A percentile compares a stretch with the other conserved stretches of the same genome.
Conservation (phyloP, 2,888 invertebrate species). For the Coelopa pilipes region DNA sequence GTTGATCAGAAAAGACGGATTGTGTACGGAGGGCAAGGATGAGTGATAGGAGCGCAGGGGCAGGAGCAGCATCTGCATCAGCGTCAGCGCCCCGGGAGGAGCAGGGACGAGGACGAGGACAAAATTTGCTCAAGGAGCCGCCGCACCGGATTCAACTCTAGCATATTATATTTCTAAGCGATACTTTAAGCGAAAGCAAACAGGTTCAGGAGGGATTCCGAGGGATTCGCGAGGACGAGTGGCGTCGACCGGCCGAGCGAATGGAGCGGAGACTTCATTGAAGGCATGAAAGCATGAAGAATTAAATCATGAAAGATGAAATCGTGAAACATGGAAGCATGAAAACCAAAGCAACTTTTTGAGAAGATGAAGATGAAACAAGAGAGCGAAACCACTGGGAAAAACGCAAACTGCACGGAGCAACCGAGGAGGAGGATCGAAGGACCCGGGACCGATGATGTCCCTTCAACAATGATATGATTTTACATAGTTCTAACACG, state of each 20-base stretch:
- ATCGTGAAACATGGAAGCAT: background rate
- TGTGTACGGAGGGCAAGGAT: background rate
- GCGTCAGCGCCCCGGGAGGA: too few relatives aligned
- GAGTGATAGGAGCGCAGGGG: background rate
- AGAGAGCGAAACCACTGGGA: background rate
- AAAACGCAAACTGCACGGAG: background rate
- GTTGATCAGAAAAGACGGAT: background rate
- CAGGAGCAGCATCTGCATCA: too few relatives aligned
- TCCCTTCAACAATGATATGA: too few relatives aligned
- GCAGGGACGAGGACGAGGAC: background rate
- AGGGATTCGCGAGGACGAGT: too few relatives aligned
- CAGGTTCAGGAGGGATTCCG: too few relatives aligned
- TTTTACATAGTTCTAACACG: too few relatives aligned
- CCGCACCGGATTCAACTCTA: background rate
- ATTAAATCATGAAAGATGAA: background rate
- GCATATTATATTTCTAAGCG: too few relatives aligned
- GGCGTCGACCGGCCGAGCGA: too few relatives aligned
- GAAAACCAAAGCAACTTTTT: slow-evolving; percentile 34
- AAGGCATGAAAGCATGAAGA: background rate
- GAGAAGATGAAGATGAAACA: slow-evolving; percentile 3
- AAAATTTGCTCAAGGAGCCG: slow-evolving; percentile 3
- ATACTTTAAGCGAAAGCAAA: too few relatives aligned
- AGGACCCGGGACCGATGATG: too few relatives aligned
- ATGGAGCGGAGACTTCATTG: too few relatives aligned
- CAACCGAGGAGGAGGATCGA: too few relatives aligned